Conservation (phyloP, 2,888 invertebrate genomes). For the Drosophila merina region DNA sequence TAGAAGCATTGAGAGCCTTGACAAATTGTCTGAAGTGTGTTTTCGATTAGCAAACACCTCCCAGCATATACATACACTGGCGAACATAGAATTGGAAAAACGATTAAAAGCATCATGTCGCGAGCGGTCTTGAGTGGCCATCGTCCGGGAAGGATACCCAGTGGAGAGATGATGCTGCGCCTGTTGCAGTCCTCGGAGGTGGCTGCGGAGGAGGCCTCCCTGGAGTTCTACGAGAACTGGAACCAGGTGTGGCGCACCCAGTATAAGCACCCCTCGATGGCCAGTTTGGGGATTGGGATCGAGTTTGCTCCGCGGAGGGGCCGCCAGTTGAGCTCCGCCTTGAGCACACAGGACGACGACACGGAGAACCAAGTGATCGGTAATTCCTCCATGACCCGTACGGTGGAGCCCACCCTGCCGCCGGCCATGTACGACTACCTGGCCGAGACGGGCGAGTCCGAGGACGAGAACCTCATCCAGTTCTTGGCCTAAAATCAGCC, state of each 20-base stretch:
- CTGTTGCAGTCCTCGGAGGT: conserved; percentile 24
- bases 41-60: neutral
- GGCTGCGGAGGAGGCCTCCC: conserved; percentile 23
- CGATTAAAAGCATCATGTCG: conserved; percentile 4
- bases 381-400: conserved; percentile 16
- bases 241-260: conserved; percentile 48
- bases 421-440: neutral
- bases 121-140: neutral
- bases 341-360: neutral
- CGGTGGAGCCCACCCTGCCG: neutral
- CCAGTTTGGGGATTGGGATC: conserved; percentile 30
- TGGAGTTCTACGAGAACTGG: conserved; percentile 47
- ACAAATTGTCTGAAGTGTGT: neutral
- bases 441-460: conserved; percentile 15
- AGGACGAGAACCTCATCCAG: conserved; percentile 14
- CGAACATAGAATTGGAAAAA: neutral
- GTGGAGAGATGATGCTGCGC: conserved; percentile 12
- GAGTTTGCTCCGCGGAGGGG: conserved; percentile 16
- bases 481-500: neutral
- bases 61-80: neutral
- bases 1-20: neutral
- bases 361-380: conserved; percentile 31
- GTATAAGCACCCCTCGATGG: conserved; percentile 34
- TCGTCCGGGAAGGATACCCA: neutral
- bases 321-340: neutral